Base-by-base conservation (phyloP, 1,140 invertebrate genomes). In the Nephila pilipes region DNA sequence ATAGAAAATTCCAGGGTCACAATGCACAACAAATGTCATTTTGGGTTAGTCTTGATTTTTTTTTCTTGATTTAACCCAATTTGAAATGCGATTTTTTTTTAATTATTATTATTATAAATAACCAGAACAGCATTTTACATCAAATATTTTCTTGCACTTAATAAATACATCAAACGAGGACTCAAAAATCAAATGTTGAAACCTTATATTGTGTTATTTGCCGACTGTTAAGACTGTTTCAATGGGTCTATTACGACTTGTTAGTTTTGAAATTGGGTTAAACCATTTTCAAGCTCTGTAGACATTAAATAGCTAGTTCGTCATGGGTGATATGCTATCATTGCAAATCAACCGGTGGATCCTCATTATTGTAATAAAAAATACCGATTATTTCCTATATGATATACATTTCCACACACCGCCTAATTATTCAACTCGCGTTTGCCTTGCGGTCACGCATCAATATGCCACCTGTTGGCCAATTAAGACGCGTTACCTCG, bases 401-500 rank as follows among this genome's bases (percentile, higher is more conserved):
- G 25, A 75, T 32, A 29, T 75, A 32, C 32, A 32, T 29, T 58
- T 22, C 57, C 18, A 20, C 14, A 18, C 65, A 20, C 63, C 29
- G 29, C 25, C 29, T 75, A 75, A 75, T 75, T 75, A 75, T 75
- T 75, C 65, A 25, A 36, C 29, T 12, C 65, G 29, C 65, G 65
- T 75, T 18, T 75, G 65, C 65, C 46, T 75, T 18, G 25, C 65
- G 25, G 65, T 75, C 65, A 75, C 29, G 65, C 65, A 75, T 32
- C 65, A 75, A 32, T 75, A 75, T 32, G 65, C 65, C 65, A 75
- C 65, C 65, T 75, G 65, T 32, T 75, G 29, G 25, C 32, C 65
- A 75, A 75, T 75, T 75, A 75, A 75, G 65, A 75, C 65, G 65
- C 65, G 65, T 75, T 75, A 75, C 65, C 65, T 75, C 65, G 65